Percentiles rank a stretch among this genome's conserved stretches.
These are phyloP conservation scores for Eristalis arbustorum DNA, from an alignment of 2,888 invertebrate species.

Conservation along the genomic window DNA sequence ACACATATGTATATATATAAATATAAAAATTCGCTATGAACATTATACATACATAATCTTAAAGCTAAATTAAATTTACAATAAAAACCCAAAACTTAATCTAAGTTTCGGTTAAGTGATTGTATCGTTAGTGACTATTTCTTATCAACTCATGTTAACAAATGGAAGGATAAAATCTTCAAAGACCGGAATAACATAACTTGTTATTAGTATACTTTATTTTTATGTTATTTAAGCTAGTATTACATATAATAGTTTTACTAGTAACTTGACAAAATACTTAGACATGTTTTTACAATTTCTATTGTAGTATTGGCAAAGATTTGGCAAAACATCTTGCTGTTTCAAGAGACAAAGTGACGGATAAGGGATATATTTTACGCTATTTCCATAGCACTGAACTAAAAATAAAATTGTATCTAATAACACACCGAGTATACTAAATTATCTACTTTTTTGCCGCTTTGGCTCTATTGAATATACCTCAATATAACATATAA, in stretches of 20 bases:
- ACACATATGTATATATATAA: conserved; percentile 7
- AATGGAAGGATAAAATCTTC: background rate
- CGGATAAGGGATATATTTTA: background rate
- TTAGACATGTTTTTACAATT: background rate
- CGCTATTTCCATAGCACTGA: background rate
- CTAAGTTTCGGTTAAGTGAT: background rate
- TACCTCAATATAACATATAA: background rate
- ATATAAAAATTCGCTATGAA: background rate
- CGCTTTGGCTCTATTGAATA: background rate
- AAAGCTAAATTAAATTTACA: background rate
- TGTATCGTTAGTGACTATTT: background rate
- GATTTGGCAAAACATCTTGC: background rate
- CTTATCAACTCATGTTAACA: background rate
- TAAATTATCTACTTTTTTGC: background rate
- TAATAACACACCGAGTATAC: background rate
- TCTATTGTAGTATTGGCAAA: background rate
- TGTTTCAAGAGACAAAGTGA: background rate
- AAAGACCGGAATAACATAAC: background rate
- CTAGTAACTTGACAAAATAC: background rate
- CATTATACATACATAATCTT: background rate
- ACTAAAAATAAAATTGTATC: background rate
- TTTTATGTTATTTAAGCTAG: background rate
- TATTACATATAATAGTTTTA: background rate
- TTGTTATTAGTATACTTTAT: background rate
- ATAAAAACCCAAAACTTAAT: background rate